Base-by-base conservation (phyloP, 2,888 invertebrate genomes). In the Eupsilia transversa region DNA sequence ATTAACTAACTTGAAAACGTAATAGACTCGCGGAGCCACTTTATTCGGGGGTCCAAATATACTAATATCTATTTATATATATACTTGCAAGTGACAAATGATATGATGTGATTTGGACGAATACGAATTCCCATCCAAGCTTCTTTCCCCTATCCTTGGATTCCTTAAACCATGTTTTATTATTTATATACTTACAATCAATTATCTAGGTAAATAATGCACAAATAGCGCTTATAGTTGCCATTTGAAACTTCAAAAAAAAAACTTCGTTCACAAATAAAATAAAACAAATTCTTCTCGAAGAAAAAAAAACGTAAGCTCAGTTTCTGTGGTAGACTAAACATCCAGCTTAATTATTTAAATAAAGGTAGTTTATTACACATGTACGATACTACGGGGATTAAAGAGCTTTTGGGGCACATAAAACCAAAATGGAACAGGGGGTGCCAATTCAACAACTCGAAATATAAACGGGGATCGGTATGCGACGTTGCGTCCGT, bases 381-480 rank as follows among this genome's bases (percentile, higher is more conserved):
- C 52, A 56, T 56, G 72, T 64, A 61, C 76, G 43, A 78, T 69
- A 57, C 46, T 72, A 27, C 59, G 30, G 17, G 59, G 41, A 57
- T 76, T 65, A 74, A 30, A n/a, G 33, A 41, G 7, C 64, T 59
- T 60, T 59, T 20, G 63, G 57, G 66, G 72, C 74, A 46, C 57
- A 63, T 79, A 66, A 66, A 77, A 66, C 64, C 68, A 72, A 76
- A 74, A 76, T 74, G 49, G 43, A 30, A 61, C 38, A 33, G 59
- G 49, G 59, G 60, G 63, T 66, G 70, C 57, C 63, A 38, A 65
- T 70, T 49, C 52, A 33, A 60, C 81, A 63, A 69, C 63, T 66
- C 41, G 41, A 84, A 75, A 68, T 59, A 75, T 64, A 74, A 73
- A 73, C 10, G 23, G 52, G 56, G 59, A 79, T 73, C 80, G 78